Base-by-base conservation (phyloP, 2,113 vertebrate species). In the Paradoxurus hermaphroditus region DNA sequence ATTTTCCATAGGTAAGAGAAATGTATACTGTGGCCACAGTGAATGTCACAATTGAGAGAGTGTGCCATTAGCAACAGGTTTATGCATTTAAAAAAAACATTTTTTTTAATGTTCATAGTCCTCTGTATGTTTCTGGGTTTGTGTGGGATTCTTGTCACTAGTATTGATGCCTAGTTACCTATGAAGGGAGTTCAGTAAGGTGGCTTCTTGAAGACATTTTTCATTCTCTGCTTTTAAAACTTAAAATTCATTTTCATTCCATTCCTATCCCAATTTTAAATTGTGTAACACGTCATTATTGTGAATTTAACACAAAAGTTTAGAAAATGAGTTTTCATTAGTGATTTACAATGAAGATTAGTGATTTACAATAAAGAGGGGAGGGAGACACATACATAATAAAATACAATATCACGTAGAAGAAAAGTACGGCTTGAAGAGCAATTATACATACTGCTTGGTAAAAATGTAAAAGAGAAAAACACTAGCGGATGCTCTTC, bases 161-260 rank as follows among this genome's bases (percentile, higher is more conserved):
- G 18, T 49, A 4, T 46, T 62, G 41, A 81, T 3, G 21, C 41
- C 27, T 19, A 91, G 31, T 91, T 36, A 51, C 13, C n/a, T 88
- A n/a, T n/a, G 16, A 81, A 90, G 7, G 44, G 62, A 85, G 49
- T 88, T 92, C 14, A 59, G 18, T 39, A 88, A 97, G 44, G 25
- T 87, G 75, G 75, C 53, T 94, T 89, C 44, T 62, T 73, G 15
- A 49, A 78, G 34, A 89, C 21, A 7, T 23, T 91, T 68, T 87
- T 68, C 8, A 51, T 73, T 81, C n/a, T 70, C 44, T 67, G 36
- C 68, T 49, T 96, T 91, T 75, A 95, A 19, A 88, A 78, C 93
- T 93, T 83, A 83, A 97, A 96, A 86, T 73, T 75, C 19, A 65
- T 44, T 90, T 91, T 78, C 62, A 62, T 79, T 81, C 15, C 23